Base-by-base conservation (phyloP, 2,113 vertebrate species). In the Halcyon senegalensis region DNA sequence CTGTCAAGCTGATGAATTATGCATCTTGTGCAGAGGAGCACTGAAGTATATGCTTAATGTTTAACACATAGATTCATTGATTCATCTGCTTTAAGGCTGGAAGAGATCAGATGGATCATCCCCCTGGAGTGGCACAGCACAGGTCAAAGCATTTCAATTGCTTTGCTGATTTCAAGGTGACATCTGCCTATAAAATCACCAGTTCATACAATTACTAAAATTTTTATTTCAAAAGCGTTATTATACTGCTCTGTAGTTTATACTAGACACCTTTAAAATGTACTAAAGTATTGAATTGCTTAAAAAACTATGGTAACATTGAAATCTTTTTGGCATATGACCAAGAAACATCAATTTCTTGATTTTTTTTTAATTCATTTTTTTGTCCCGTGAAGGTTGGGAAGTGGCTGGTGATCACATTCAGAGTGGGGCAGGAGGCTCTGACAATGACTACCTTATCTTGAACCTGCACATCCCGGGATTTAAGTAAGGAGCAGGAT, bases 391-490 rank as follows among this genome's bases (percentile, higher is more conserved):
- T 96, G 30, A 66, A 99, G 99, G 99, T 77, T 99, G 99, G 99
- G 99, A 99, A 76, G 99, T 99, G 33, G 99, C 99, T 77, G 99
- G 99, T 70, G 99, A 99, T 96, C 98, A 99, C 69, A 98, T 99
- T 89, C 99, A 98, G 95, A 99, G 99, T 92, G 99, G 98, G 85
- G 97, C 99, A 62, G 99, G 99, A 70, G 98, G 99, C 84, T 99
- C 99, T 1, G 99, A 99, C 96, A 99, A 99, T 78, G 99, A 99
- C 95, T 99, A 99, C 94, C 99, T 99, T 87, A 99, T 99, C 84
- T 97, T 99, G 95, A 99, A 99, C 89, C 98, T 99, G 75, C 98
- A 99, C n/a, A 97, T 99, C 51, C 99, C 99, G 5, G 99, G 99
- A 94, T 99, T 99, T 97, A 99, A 99, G 99, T 99, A 97, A 98